Evolutionary conservation across 2,888 invertebrate genomes (phyloP).

Genomic region (Corythucha ciliata): DNA sequence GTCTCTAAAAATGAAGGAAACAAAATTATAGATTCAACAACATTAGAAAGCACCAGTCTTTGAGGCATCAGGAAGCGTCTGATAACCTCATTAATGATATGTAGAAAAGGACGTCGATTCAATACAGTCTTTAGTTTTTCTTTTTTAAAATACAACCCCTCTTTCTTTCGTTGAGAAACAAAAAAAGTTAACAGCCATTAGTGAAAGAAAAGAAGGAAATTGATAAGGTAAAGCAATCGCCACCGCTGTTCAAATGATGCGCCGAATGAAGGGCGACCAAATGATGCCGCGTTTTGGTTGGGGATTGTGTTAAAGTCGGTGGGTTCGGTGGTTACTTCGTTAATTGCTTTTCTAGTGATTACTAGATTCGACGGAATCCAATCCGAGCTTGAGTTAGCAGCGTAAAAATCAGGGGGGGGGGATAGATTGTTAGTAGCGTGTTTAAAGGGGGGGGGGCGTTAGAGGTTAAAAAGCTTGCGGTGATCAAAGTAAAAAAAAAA

Average conservation of each 20-base stretch:
- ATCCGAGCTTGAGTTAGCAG: conserved; percentile 23
- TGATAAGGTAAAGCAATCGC: too few relatives aligned
- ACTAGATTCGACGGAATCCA: conserved; percentile 21
- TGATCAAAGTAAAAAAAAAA: conserved; percentile 21
- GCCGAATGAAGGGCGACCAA: not conserved
- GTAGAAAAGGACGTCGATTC: not conserved
- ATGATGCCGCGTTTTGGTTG: not conserved
- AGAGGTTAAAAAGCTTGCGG: not conserved
- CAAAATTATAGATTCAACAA: too few relatives aligned
- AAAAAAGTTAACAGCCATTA: too few relatives aligned
- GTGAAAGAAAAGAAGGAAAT: too few relatives aligned
- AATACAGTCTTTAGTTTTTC: not conserved
- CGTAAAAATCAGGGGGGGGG: too few relatives aligned
- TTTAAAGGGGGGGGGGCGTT: not conserved
- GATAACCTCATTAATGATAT: not conserved
- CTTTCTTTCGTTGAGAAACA: not conserved
- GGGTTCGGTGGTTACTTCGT: not conserved
- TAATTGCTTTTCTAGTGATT: conserved; percentile 16
- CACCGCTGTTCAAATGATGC: not conserved
- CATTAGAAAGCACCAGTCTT: conserved; percentile 7
- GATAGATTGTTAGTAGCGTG: too few relatives aligned
- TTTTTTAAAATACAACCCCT: not conserved
- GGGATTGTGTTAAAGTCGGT: too few relatives aligned
- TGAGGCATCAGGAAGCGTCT: not conserved
- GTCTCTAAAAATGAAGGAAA: too few relatives aligned